Evolutionary conservation across 2,113 vertebrate species (phyloP).

Genomic region (Machaerirhynchus nigripectus): DNA sequence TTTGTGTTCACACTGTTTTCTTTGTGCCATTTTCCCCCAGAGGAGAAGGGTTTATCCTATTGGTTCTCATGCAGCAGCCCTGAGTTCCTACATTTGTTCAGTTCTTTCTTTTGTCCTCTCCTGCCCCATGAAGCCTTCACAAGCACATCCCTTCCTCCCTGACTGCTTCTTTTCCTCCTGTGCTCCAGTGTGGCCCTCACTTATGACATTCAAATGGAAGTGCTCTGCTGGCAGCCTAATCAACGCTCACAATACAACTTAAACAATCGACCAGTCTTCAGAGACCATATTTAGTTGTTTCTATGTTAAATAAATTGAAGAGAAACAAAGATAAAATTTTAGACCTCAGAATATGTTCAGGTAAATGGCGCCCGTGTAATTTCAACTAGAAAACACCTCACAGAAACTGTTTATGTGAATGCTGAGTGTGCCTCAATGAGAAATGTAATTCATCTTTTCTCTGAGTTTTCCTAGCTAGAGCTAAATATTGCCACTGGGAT

Average conservation of each 20-base stretch:
- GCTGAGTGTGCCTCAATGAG: neutral
- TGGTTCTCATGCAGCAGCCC: neutral
- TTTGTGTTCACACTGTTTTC: neutral
- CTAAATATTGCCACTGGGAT: slow-evolving; percentile 7
- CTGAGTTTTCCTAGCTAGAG: neutral
- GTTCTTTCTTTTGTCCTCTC: neutral
- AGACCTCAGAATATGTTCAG: neutral
- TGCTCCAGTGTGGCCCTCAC: neutral
- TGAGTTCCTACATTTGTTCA: neutral
- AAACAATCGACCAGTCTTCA: neutral
- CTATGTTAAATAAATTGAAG: neutral
- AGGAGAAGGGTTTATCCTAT: neutral
- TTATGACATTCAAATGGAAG: neutral
- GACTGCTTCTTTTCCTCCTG: neutral
- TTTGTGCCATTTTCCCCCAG: neutral
- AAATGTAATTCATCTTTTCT: neutral
- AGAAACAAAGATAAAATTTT: neutral
- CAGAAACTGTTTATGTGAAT: neutral
- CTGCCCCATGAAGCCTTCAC: neutral
- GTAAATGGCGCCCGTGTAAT: neutral
- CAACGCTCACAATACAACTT: neutral
- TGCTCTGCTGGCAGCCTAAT: neutral
- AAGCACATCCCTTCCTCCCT: neutral
- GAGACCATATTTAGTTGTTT: neutral
- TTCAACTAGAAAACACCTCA: neutral